phyloP scores from a whole-genome alignment of 2,113 vertebrate species.

The Nibea coibor region DNA sequence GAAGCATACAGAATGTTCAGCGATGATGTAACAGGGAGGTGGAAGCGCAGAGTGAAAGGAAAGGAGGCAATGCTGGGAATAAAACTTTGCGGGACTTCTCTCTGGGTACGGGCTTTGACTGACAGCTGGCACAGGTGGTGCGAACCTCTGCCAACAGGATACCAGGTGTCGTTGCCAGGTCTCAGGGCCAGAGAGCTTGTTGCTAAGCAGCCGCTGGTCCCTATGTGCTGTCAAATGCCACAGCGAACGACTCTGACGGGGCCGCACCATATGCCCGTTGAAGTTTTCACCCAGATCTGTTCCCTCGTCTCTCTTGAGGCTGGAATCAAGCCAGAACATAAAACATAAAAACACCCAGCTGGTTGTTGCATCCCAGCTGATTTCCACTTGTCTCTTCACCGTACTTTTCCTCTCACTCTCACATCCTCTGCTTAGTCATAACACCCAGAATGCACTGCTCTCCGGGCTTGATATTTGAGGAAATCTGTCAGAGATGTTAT shows the following conservation, averaged over 20 bases:
- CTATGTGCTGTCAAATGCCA: slow-evolving; percentile 66
- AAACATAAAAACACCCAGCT: slow-evolving; percentile 46
- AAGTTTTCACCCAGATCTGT: slow-evolving; percentile 41
- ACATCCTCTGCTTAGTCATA: slow-evolving; percentile 8
- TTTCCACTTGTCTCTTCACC: slow-evolving; percentile 25
- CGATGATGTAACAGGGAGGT: slow-evolving; percentile 22
- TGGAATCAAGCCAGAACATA: slow-evolving; percentile 31
- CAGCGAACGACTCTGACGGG: slow-evolving; percentile 43
- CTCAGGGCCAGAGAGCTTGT: slow-evolving; percentile 89
- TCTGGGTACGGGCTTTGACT: slow-evolving; percentile 28
- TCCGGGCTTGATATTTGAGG: slow-evolving; percentile 1
- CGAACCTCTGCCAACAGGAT: slow-evolving; percentile 59
- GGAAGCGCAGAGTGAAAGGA: background rate
- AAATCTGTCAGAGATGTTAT: slow-evolving; percentile 44
- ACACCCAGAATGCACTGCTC: background rate
- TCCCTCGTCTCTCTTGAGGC: slow-evolving; percentile 16
- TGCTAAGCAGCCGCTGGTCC: slow-evolving; percentile 91
- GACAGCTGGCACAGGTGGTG: slow-evolving; percentile 71
- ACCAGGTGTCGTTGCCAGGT: slow-evolving; percentile 59
- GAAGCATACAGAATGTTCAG: slow-evolving; percentile 1
- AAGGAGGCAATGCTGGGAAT: background rate
- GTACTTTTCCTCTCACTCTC: background rate
- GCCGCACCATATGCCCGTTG: slow-evolving; percentile 54
- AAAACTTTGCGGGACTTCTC: slow-evolving; percentile 17
- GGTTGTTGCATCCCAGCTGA: slow-evolving; percentile 27